Evolutionary conservation across 2,797 vertebrate genomes (phyloP), one percentile per base, ranked within the genome.

Genomic region (Alosa sapidissima): DNA sequence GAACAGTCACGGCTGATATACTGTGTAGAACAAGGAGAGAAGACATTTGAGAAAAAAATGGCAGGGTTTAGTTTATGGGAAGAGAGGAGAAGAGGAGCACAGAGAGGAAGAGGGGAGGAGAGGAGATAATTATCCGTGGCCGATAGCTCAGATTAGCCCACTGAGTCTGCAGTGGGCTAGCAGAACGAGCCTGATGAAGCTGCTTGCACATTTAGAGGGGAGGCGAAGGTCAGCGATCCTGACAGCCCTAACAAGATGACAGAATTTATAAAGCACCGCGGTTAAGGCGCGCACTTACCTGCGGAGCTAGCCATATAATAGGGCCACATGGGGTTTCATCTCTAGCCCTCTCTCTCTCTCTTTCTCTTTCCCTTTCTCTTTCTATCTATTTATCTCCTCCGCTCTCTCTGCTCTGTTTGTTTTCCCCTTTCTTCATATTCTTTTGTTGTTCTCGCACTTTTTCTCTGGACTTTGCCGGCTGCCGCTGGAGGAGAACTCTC

Each of bases 261-360:
- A 96, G 95, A 95, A 96, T 97, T 97, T 97, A 97, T 97, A 96
- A 97, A 96, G 94, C 91, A 88, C 93, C 91, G 88, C 83, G 62
- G 94, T 91, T 89, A 95, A 95, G 96, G 93, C 94, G 95, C 91
- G 91, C 94, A 91, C 95, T 96, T 96, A 95, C 96, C 95, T 96
- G 93, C 93, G 93, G 95, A 94, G 95, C 93, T 91, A 94, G 95
- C 96, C 96, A 94, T 94, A 93, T 97, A 98, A 97, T 96, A 97
- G 97, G 96, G 96, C 95, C 96, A 97, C 96, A 84, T 91, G 96
- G 95, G 96, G 96, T 94, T 95, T 90, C 93, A 88, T 94, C 91
- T 33, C 62, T 72, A 16, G 83, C 83, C 60, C 48, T 24, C 19
- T 48, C 91, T 93, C 95, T 95, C 93, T 87, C 55, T 94, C 89